Percentiles rank a stretch among this genome's conserved stretches.
Conservation (phyloP, 2,888 invertebrate genomes). For the Mongoloraphidia duomilia region DNA sequence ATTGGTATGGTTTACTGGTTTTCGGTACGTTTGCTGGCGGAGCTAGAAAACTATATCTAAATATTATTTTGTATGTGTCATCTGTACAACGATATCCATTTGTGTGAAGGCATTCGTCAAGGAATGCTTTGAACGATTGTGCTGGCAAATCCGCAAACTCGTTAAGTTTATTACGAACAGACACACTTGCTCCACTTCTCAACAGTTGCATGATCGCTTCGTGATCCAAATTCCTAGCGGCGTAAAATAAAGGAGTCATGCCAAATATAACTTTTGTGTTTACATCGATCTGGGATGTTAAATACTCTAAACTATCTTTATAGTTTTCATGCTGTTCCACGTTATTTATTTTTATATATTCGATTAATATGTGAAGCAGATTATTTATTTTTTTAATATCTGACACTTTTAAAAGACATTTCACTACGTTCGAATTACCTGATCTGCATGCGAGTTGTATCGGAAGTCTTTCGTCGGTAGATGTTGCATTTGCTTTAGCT, state of each 20-base stretch:
- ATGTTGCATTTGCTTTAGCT: conserved; percentile 36
- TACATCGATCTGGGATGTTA: conserved; percentile 44
- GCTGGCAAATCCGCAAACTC: conserved; percentile 56
- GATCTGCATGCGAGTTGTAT: conserved; percentile 46
- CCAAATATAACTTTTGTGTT: conserved; percentile 47
- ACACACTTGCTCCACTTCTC: conserved; percentile 57
- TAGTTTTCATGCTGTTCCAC: conserved; percentile 37
- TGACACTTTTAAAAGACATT: conserved; percentile 15
- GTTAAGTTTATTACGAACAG: conserved; percentile 46
- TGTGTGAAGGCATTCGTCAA: conserved; percentile 57
- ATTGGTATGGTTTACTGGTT: background rate
- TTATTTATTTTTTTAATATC: conserved; percentile 26
- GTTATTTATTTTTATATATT: conserved; percentile 34
- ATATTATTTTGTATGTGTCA: conserved; percentile 54
- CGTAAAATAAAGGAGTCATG: conserved; percentile 61
- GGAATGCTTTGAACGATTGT: conserved; percentile 51
- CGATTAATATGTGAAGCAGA: conserved; percentile 39
- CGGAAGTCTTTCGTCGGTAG: conserved; percentile 36
- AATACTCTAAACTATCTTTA: conserved; percentile 43
- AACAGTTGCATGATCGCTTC: conserved; percentile 48
- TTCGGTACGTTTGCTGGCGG: conserved; percentile 27
- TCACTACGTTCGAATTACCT: conserved; percentile 39
- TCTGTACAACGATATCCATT: conserved; percentile 50
- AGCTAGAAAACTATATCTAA: conserved; percentile 57
- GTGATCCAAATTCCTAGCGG: conserved; percentile 51